These are phyloP conservation scores for Oscheius sp. DNA, from an alignment of 1,140 invertebrate species.

Conservation along the genomic window DNA sequence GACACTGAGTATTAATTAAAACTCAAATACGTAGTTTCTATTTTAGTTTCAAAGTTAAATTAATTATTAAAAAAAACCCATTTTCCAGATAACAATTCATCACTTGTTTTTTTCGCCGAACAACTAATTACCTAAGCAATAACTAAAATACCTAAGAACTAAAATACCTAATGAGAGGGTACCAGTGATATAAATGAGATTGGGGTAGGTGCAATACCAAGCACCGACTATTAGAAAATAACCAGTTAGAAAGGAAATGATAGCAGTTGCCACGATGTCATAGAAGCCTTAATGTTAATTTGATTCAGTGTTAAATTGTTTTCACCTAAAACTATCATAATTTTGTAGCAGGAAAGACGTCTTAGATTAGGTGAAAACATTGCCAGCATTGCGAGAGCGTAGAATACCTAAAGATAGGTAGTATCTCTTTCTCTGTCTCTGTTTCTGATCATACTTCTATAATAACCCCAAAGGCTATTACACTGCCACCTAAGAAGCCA, in stretches of 20 bases:
- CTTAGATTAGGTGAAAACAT: background rate
- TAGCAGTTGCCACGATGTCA: background rate
- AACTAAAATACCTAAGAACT: no score
- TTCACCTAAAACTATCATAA: background rate
- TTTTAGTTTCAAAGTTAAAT: no score
- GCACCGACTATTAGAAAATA: constrained; percentile 16
- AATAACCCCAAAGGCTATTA: no score
- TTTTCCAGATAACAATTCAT: no score
- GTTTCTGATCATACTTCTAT: no score
- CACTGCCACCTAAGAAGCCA: no score
- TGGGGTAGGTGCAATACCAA: constrained; percentile 12
- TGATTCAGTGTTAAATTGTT: background rate
- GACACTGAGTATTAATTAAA: no score
- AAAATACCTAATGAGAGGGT: constrained; percentile 4
- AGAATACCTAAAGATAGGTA: background rate
- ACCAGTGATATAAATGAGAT: constrained; percentile 2
- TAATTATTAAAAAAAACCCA: no score
- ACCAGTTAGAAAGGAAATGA: constrained; percentile 14
- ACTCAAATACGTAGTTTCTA: no score
- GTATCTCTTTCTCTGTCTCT: no score
- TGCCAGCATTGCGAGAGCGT: background rate
- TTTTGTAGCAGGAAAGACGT: background rate
- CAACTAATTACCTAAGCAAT: no score
- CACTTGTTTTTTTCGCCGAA: no score
- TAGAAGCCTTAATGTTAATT: background rate